Base-by-base conservation (phyloP, 92 coral and sea anemone species). In the Meandrina meandrites region DNA sequence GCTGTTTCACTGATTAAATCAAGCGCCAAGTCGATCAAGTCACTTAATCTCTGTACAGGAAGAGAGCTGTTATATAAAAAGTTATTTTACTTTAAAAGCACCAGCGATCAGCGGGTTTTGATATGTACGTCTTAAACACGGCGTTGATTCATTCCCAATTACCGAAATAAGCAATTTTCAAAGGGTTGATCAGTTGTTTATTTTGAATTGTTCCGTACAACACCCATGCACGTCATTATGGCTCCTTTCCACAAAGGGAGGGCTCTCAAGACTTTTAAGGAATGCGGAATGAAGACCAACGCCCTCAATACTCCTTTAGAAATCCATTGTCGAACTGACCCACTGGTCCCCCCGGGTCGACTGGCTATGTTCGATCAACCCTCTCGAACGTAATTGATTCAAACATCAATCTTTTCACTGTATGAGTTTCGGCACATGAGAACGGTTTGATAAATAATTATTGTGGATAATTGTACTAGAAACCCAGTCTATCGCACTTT, bases 261-360 rank as follows among this genome's bases (percentile, higher is more conserved):
- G n/a, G n/a, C n/a, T n/a, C 48, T 45, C 48, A 4, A 27, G 12
- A n/a, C 60, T 76, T 47, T 47, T 21, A 42, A 76, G 1, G 42
- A 76, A 76, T 50, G 80, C 80, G 62, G 80, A 76, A 50, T n/a
- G n/a, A 21, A 35, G 76, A 71, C n/a, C 48, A 15, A 71, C 76
- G 76, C 76, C 76, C 35, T 35, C 22, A 45, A 45, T 45, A 45
- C 48, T 45, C 48, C 48, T 45, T 45, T 8, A 45, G 5, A 8
- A 45, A 45, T 45, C 48, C 48, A 45, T 4, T 8, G 4, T 45
- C 48, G 48, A 45, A 45, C 48, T 45, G 48, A 45, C 48, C 48
- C 5, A 45, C 48, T 45, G 48, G 48, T 45, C 48, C 4, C n/a
- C n/a, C n/a, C n/a, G n/a, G n/a, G n/a, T n/a, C n/a, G n/a, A n/a